Conservation (phyloP, 2,113 vertebrate genomes). For the Dermatemys mawii region DNA sequence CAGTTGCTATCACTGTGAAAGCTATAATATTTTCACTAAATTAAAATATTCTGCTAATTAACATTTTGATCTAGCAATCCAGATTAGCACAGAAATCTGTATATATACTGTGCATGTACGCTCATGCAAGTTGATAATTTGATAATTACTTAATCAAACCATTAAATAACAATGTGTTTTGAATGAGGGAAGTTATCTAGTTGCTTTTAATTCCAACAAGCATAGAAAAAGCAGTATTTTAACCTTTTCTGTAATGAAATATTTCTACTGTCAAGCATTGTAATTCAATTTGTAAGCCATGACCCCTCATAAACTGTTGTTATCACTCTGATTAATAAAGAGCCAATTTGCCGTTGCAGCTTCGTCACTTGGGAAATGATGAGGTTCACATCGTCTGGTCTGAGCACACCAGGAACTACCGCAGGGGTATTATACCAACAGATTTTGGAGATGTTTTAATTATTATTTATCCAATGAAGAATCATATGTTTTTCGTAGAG, state of each 20-base stretch:
- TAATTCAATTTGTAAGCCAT: slow-evolving; percentile 74
- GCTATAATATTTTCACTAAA: neutral
- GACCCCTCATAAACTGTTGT: slow-evolving; percentile 71
- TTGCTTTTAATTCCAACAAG: slow-evolving; percentile 44
- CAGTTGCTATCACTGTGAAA: neutral
- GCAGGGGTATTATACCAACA: slow-evolving; percentile 95
- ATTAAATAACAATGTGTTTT: slow-evolving; percentile 36
- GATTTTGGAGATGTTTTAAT: slow-evolving; percentile 99
- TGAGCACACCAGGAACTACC: slow-evolving; percentile 96
- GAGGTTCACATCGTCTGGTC: slow-evolving; percentile 99
- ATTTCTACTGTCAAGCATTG: slow-evolving; percentile 65
- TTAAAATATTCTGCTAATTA: neutral
- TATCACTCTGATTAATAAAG: slow-evolving; percentile 78
- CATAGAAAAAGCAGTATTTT: slow-evolving; percentile 58
- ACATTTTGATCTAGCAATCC: slow-evolving; percentile 9
- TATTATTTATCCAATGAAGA: slow-evolving; percentile 98
- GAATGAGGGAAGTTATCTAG: slow-evolving; percentile 38
- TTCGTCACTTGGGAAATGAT: slow-evolving; percentile 99
- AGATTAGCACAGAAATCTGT: slow-evolving; percentile 28
- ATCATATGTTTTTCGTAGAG: slow-evolving; percentile 96
- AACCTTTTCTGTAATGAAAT: slow-evolving; percentile 67
- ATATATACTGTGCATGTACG: slow-evolving; percentile 41
- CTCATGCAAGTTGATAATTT: slow-evolving; percentile 50
- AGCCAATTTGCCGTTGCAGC: slow-evolving; percentile 84
- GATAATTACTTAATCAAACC: slow-evolving; percentile 68